These are phyloP conservation scores for Enteromius afrohamiltoni DNA, from an alignment of 2,797 vertebrate species.

Conservation along the genomic window DNA sequence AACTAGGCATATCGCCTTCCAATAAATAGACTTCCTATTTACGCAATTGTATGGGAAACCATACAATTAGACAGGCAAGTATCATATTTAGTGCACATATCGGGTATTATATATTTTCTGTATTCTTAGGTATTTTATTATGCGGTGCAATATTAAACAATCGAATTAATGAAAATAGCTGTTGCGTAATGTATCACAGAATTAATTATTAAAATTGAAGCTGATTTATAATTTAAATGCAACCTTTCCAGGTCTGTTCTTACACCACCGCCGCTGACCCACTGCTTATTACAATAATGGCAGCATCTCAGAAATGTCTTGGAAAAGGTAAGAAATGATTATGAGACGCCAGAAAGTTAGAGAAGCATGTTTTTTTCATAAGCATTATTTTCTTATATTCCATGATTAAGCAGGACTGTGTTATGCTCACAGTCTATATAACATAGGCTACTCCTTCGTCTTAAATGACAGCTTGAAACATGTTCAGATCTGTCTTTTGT, in stretches of 20 bases:
- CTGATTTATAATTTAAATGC: background rate
- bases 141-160: background rate
- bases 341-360: background rate
- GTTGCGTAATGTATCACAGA: background rate
- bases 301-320: constrained; percentile 66
- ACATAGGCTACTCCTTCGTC: background rate
- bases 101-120: background rate
- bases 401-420: background rate
- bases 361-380: background rate
- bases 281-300: constrained; percentile 27
- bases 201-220: background rate
- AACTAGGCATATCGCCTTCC: background rate
- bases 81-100: background rate
- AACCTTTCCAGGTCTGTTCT: background rate
- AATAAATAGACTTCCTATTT: background rate
- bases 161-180: background rate
- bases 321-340: constrained; percentile 70
- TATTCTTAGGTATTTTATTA: background rate
- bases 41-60: background rate
- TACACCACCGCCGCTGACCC: background rate
- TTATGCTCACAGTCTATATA: background rate
- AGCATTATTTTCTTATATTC: background rate
- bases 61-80: background rate
- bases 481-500: background rate
- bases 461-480: background rate